Conservation (phyloP, 2,113 vertebrate genomes). For the Theristicus caerulescens region DNA sequence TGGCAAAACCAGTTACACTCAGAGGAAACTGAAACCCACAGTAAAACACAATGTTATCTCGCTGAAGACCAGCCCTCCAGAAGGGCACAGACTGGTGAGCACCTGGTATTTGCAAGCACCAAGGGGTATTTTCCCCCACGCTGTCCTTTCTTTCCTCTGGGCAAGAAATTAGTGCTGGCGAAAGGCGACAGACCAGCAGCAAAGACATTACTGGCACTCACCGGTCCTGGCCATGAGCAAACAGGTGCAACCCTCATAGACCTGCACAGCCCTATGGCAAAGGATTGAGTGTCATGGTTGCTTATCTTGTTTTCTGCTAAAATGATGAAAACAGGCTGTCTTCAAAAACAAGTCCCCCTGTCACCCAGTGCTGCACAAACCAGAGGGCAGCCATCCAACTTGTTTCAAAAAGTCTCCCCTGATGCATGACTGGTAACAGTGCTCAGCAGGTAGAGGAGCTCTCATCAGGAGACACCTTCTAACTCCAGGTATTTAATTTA, state of each 20-base stretch:
- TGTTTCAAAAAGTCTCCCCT: not conserved
- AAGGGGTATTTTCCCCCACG: rapidly evolving
- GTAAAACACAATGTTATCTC: not conserved
- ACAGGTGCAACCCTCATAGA: not conserved
- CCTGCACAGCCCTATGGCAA: not conserved
- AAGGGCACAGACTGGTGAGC: not conserved
- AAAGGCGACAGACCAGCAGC: not conserved
- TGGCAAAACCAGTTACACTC: not conserved
- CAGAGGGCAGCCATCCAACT: not conserved
- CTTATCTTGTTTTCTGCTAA: not conserved
- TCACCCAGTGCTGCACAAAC: not conserved
- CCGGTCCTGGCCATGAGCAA: not conserved
- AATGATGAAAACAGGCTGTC: not conserved
- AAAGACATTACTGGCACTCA: no score
- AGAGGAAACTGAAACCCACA: not conserved
- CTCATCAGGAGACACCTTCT: not conserved
- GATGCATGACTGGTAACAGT: not conserved
- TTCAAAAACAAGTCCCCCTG: not conserved
- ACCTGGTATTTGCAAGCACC: not conserved
- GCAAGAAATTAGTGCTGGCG: not conserved
- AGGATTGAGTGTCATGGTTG: not conserved
- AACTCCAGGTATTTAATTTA: not conserved
- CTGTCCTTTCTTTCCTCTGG: not conserved
- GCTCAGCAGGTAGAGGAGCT: not conserved
- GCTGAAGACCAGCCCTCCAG: not conserved